phyloP scores from a whole-genome alignment of 2,888 invertebrate genomes.

The Lepidochrysops patricia region DNA sequence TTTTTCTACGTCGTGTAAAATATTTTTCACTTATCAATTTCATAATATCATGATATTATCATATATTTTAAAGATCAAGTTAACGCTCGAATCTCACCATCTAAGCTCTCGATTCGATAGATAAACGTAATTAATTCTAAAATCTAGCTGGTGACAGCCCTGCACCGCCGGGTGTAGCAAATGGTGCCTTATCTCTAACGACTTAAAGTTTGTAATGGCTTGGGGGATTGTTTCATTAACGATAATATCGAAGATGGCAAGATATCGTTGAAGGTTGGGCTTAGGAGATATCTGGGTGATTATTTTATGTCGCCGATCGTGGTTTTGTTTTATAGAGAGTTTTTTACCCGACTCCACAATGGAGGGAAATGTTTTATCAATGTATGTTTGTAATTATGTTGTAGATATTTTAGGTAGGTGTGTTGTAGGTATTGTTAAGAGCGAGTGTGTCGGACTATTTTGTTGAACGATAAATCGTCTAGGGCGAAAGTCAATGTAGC shows the following conservation, averaged over 20 bases:
- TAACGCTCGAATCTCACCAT: not conserved
- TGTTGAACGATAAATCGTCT: no score
- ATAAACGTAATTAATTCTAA: not conserved
- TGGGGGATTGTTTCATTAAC: not conserved
- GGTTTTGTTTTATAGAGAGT: no score
- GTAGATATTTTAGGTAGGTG: no score
- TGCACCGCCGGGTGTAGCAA: not conserved
- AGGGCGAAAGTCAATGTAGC: no score
- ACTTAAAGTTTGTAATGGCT: not conserved
- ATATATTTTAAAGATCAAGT: not conserved
- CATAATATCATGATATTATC: no score
- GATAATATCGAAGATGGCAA: not conserved
- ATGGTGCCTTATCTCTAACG: constrained; percentile 1
- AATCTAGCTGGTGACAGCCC: not conserved
- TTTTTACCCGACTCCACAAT: no score
- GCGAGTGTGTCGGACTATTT: no score
- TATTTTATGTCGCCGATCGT: not conserved
- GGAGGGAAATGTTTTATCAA: no score
- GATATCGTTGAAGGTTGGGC: not conserved
- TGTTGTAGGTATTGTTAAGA: no score
- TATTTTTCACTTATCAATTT: not conserved
- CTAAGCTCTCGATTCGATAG: not conserved
- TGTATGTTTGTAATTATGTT: not conserved
- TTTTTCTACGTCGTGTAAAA: not conserved
- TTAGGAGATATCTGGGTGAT: not conserved